Conservation (phyloP, 1,140 invertebrate genomes). For the Drosophila littoralis region DNA sequence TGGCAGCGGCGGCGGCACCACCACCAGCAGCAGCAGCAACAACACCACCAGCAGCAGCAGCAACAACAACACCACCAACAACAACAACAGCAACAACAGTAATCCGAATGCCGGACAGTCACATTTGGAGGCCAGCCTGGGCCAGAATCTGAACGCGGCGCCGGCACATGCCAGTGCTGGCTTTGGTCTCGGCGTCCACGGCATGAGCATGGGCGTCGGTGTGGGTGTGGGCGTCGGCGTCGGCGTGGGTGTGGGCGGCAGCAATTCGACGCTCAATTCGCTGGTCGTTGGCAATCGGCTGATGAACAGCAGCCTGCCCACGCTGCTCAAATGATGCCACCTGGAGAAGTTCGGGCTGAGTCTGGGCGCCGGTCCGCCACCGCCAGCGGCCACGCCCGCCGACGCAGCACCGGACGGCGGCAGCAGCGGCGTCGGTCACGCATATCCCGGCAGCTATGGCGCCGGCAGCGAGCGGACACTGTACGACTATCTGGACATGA, state of each 20-base stretch:
- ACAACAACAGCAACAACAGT: slow-evolving; percentile 8
- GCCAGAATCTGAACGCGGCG: slow-evolving; percentile 66
- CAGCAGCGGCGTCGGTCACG: slow-evolving; percentile 13
- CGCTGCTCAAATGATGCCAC: slow-evolving; percentile 84
- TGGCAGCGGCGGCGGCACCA: slow-evolving; percentile 27
- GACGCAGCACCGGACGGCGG: slow-evolving; percentile 48
- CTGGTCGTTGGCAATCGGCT: slow-evolving; percentile 79
- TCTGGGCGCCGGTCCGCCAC: slow-evolving; percentile 67
- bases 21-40: slow-evolving; percentile 18
- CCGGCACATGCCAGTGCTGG: slow-evolving; percentile 63
- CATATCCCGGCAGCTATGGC: slow-evolving; percentile 56
- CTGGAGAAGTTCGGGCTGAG: slow-evolving; percentile 79
- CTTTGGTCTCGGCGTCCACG: slow-evolving; percentile 67
- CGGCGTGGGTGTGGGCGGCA: slow-evolving; percentile 66
- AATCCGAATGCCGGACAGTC: slow-evolving; percentile 55
- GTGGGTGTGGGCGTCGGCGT: slow-evolving; percentile 65
- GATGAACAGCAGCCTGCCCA: slow-evolving; percentile 78
- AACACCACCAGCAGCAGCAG: slow-evolving; percentile 27
- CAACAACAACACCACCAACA: slow-evolving; percentile 8
- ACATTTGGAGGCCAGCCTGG: slow-evolving; percentile 41
- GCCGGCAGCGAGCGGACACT: slow-evolving; percentile 55
- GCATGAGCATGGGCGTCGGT: slow-evolving; percentile 64
- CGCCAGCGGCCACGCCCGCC: slow-evolving; percentile 65
- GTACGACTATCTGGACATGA: slow-evolving; percentile 75
- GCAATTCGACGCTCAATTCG: slow-evolving; percentile 75